Evolutionary conservation across 2,888 invertebrate genomes (phyloP), one percentile per base, ranked within the genome.

Genomic region (Liposcelis brunnea): DNA sequence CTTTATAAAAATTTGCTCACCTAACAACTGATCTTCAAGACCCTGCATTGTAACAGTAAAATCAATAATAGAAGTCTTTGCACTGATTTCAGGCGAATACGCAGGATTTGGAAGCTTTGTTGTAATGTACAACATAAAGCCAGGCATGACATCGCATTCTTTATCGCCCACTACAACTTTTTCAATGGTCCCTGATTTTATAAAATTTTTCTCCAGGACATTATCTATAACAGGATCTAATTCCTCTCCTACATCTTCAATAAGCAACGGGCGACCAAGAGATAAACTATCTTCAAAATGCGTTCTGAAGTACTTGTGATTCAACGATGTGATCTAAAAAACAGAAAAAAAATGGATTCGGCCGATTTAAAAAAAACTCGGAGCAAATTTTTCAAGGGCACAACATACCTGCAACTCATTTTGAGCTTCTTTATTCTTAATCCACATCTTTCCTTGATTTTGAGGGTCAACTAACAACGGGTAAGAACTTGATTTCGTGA

Each of bases 11-110:
- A n/a, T n/a, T n/a, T n/a, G n/a, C n/a, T 43, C 50, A 59, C 72
- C 94, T 19, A 95, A 64, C 4, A 95, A 65, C 59, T 95, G 95
- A 64, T 95, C 95, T 65, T 95, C 95, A 21, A 95, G 65, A 8
- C 95, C 94, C 58, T 85, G 77, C 83, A 91, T 91, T 2, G 95
- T 95, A 1, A 95, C 95, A 1, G 95, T 95, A 59, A 95, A 95
- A 61, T 95, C 94, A 54, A 95, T 94, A 46, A 95, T 91, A 0
- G 93, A 89, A 0, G 93, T 93, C 61, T 91, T 91, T 1, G 95
- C 94, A 56, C 90, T 89, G 51, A 95, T 81, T 68, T 95, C 95
- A 0, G 95, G 95, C 11, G 93, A 91, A 62, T 94, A 95, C 0
- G 91, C 82, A 0, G 95, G 95, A 66, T 95, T 95, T 1, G 91